These are phyloP conservation scores for Notolabrus celidotus DNA, from an alignment of 2,797 vertebrate species.

Conservation along the genomic window DNA sequence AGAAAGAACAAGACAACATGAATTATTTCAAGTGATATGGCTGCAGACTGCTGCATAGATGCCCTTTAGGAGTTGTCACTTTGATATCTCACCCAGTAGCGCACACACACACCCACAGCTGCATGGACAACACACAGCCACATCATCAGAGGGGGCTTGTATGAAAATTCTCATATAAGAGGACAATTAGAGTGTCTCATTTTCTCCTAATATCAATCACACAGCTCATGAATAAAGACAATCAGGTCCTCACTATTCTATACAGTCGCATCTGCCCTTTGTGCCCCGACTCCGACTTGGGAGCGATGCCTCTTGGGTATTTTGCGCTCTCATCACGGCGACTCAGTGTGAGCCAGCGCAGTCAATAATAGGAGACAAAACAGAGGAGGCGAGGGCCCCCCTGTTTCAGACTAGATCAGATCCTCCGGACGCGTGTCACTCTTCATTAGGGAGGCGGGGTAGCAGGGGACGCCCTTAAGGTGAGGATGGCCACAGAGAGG, in stretches of 20 bases:
- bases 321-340: slow-evolving; percentile 64
- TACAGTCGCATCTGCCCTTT: slow-evolving; percentile 81
- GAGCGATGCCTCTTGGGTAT: slow-evolving; percentile 78
- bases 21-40: slow-evolving; percentile 82
- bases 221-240: slow-evolving; percentile 86
- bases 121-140: slow-evolving; percentile 26
- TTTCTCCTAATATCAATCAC: slow-evolving; percentile 85
- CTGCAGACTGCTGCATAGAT: slow-evolving; percentile 67
- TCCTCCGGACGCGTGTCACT: slow-evolving; percentile 85
- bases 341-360: slow-evolving; percentile 72
- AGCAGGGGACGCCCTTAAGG: slow-evolving; percentile 81
- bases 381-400: slow-evolving; percentile 72
- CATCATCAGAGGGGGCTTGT: slow-evolving; percentile 46
- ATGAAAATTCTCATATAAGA: slow-evolving; percentile 80
- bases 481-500: slow-evolving; percentile 75
- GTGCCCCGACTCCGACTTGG: slow-evolving; percentile 63
- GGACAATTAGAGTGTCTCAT: slow-evolving; percentile 84
- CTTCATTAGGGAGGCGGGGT: slow-evolving; percentile 84
- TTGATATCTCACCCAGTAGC: slow-evolving; percentile 79
- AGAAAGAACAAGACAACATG: slow-evolving; percentile 71
- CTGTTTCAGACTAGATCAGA: slow-evolving; percentile 78
- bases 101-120: slow-evolving; percentile 30
- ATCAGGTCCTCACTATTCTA: slow-evolving; percentile 80
- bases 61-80: slow-evolving; percentile 83
- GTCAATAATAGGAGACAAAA: slow-evolving; percentile 80